Evolutionary conservation across 2,797 vertebrate genomes (phyloP).

Genomic region (Alauda arvensis): DNA sequence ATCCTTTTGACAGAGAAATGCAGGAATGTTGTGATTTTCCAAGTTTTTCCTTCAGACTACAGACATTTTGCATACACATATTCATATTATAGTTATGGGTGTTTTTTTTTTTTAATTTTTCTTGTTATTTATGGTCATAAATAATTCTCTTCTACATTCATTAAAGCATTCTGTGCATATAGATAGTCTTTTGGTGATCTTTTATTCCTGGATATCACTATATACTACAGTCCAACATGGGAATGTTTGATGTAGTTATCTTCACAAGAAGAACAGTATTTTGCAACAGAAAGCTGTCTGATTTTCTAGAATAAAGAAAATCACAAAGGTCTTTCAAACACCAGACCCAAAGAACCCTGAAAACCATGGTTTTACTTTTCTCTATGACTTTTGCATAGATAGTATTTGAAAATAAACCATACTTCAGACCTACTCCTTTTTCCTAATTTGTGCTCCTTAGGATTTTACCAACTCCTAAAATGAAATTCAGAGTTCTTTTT

Average conservation of each 20-base stretch:
- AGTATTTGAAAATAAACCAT: neutral
- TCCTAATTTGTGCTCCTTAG: neutral
- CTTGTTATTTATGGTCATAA: neutral
- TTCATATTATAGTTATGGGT: neutral
- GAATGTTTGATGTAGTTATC: neutral
- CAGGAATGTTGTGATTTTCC: neutral
- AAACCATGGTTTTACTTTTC: neutral
- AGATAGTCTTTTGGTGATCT: neutral
- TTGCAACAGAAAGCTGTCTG: neutral
- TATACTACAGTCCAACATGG: neutral
- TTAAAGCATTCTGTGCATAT: neutral
- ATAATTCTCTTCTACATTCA: neutral
- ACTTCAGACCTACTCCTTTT: neutral
- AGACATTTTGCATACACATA: neutral
- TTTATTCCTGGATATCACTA: neutral
- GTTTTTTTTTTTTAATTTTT: neutral
- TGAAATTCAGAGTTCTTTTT: neutral
- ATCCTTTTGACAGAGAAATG: neutral
- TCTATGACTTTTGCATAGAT: neutral
- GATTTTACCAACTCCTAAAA: conserved; percentile 1
- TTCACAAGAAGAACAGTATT: neutral
- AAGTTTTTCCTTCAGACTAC: neutral
- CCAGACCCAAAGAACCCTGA: neutral
- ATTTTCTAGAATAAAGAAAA: neutral
- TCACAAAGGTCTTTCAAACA: neutral